Evolutionary conservation across 64 coral and sea anemone genomes (phyloP), one percentile per base, ranked within the genome.

Genomic region (Anthopleura sola): DNA sequence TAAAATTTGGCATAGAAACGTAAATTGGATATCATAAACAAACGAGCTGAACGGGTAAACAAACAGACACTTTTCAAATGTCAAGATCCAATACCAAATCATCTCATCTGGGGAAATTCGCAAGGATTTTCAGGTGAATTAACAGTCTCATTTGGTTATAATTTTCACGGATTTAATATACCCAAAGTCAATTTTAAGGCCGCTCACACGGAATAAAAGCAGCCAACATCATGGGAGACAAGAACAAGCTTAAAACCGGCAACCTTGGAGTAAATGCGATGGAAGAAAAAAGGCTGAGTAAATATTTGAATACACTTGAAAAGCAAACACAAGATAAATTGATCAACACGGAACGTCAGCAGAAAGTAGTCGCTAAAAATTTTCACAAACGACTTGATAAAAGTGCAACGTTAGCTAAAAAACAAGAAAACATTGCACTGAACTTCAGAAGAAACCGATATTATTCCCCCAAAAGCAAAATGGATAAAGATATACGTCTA

Each of bases 191-290:
- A 71, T 71, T 36, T 34, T 71, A 71, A 34, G 28, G 13, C 21
- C 5, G 34, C 7, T 15, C 15, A 14, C 66, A 71, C 11, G 29
- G 31, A 32, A 71, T 31, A 71, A 44, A 79, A 71, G 46, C 7
- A 13, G 50, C 50, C 50, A 17, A 23, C n/a, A 62, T 10, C 58
- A 97, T 97, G 94, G 90, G 87, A 84, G 90, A 97, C 62, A 74
- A 49, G 48, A 75, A 49, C 14, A 97, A 89, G 83, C 56, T 97
- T 33, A 96, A 90, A 68, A 97, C 54, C 6, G 82, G 60, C 39
- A 92, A 57, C 24, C 94, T 89, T 28, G 90, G 83, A 47, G 86
- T 80, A 34, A 97, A 97, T 53, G 32, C 83, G n/a, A 92, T 92
- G 90, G 94, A 97, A 51, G 81, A 82, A 46, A 84, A 76, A 23